These are phyloP conservation scores for Lerema accius DNA, from an alignment of 1,140 invertebrate species.

Conservation along the genomic window DNA sequence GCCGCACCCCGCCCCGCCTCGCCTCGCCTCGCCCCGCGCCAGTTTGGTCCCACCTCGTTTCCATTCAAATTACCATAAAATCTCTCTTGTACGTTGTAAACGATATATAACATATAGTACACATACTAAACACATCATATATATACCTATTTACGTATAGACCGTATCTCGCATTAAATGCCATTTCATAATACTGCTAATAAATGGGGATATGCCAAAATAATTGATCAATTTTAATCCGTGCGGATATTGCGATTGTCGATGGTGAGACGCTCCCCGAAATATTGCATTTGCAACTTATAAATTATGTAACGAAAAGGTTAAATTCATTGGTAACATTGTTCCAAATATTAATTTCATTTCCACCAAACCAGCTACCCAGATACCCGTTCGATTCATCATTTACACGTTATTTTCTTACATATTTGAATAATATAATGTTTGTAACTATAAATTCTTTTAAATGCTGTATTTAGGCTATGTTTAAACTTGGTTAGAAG, in stretches of 20 bases:
- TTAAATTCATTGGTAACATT: conserved; percentile 8
- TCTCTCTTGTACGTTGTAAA: conserved; percentile 45
- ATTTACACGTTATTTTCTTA: background rate
- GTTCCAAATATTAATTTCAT: conserved; percentile 8
- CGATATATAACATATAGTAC: conserved; percentile 46
- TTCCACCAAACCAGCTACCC: conserved; percentile 77
- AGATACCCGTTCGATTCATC: conserved; percentile 33
- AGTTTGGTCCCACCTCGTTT: conserved; percentile 62
- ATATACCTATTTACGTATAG: conserved; percentile 70
- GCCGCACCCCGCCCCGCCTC: conserved; percentile 56
- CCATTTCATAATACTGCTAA: conserved; percentile 67
- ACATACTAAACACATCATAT: conserved; percentile 53
- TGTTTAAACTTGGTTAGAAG: too few relatives aligned
- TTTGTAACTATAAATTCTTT: too few relatives aligned
- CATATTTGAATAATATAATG: too few relatives aligned
- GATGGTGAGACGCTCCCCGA: conserved; percentile 2
- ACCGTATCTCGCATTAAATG: conserved; percentile 75
- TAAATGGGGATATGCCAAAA: conserved; percentile 70
- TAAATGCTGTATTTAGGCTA: too few relatives aligned
- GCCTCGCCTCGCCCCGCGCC: conserved; percentile 18
- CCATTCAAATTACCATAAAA: conserved; percentile 38
- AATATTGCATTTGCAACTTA: conserved; percentile 12
- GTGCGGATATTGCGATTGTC: background rate
- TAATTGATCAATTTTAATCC: conserved; percentile 60
- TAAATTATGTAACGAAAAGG: background rate